phyloP scores from a whole-genome alignment of 1,140 invertebrate species.

The Drosophila dunni region DNA sequence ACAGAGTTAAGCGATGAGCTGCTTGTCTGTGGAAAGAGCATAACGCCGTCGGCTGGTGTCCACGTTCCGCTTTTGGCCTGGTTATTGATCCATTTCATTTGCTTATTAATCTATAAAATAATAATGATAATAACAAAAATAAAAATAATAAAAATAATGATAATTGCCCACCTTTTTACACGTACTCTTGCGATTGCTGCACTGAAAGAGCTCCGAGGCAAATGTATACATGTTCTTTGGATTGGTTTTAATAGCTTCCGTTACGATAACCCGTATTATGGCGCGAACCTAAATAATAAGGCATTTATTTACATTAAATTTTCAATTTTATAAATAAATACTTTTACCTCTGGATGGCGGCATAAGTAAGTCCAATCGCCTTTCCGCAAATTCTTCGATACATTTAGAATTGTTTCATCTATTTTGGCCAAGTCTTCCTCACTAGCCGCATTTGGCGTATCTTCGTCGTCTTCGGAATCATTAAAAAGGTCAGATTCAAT shows the following conservation, averaged over 20 bases:
- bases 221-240: slow-evolving; percentile 41
- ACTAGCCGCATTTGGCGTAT: background rate
- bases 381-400: slow-evolving; percentile 47
- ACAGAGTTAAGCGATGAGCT: background rate
- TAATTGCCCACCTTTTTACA: slow-evolving; percentile 28
- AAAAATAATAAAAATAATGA: background rate
- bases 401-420: slow-evolving; percentile 39
- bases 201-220: slow-evolving; percentile 33
- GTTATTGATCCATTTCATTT: slow-evolving; percentile 49
- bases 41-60: slow-evolving; percentile 32
- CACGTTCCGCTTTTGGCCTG: slow-evolving; percentile 31
- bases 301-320: too few species aligned
- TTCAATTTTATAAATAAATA: too few species aligned
- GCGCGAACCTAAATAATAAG: slow-evolving; percentile 40
- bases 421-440: slow-evolving; percentile 36
- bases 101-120: slow-evolving; percentile 55
- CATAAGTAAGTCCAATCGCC: slow-evolving; percentile 52
- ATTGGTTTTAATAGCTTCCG: slow-evolving; percentile 31
- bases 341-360: slow-evolving; percentile 47
- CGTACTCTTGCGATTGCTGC: slow-evolving; percentile 16
- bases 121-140: background rate
- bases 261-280: slow-evolving; percentile 56
- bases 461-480: background rate
- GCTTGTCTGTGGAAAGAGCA: slow-evolving; percentile 22
- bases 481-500: background rate